Base-by-base conservation (phyloP, 2,113 vertebrate species). In the Psettodes erumei region DNA sequence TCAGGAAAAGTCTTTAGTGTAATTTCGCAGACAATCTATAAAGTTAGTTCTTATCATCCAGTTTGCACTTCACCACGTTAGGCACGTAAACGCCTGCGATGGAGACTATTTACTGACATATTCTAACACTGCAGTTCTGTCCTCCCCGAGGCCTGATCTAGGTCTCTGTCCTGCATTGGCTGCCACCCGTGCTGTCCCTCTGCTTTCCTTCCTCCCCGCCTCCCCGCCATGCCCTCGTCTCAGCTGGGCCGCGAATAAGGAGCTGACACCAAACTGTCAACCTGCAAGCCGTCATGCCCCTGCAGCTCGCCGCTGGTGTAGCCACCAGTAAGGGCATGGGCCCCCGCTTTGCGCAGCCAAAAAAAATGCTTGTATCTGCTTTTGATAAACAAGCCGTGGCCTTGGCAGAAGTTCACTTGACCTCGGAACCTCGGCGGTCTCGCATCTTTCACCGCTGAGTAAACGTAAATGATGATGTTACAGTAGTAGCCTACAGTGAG, bases 211-310 rank as follows among this genome's bases (percentile, higher is more conserved):
- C 47, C 64, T 58, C 48, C 47, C 59, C 42, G 40, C 60, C 51
- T 81, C 54, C 43, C 23, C 55, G 28, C 54, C 66, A 43, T 78
- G 75, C 67, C 75, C 80, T 85, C 84, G 54, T 90, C 90, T 92
- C 86, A 86, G 45, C 38, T 76, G 62, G 90, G 71, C 90, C 90
- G 87, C 83, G 85, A 93, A 92, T 91, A 90, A 91, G 79, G 63
- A 90, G 84, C 78, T 94, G 93, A 93, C 94, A 94, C 93, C 92
- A 94, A 93, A 94, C 92, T 94, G 90, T 92, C 92, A 93, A 85
- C 86, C 89, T 85, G 87, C 85, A 88, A 85, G 75, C 85, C 81
- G 83, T 91, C 89, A 90, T 79, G 50, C 70, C 82, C 83, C 79
- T 81, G 79, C 83, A 86, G 77, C 71, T 38, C 54, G 60, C 86